Evolutionary conservation across 2,888 invertebrate species (phyloP).

Genomic region (Sycophila texana): DNA sequence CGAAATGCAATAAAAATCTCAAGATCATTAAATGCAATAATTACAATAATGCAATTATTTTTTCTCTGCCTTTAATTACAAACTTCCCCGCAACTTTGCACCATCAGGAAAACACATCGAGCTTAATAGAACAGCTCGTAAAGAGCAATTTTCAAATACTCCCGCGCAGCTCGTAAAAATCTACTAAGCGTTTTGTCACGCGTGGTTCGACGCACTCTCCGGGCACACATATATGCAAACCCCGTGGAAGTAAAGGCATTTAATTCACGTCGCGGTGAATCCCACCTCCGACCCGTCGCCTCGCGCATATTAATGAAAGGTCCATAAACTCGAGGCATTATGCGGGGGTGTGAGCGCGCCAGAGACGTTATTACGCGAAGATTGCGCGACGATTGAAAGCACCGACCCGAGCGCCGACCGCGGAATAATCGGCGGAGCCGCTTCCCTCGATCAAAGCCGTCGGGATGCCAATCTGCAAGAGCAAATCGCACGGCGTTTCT

Average conservation of each 20-base stretch:
- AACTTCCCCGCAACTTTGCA: too few relatives aligned
- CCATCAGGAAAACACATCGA: too few relatives aligned
- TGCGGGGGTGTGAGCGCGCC: conserved; percentile 6
- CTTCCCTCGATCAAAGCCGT: neutral
- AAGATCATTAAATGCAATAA: too few relatives aligned
- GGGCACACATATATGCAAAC: neutral
- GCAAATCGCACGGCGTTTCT: conserved; percentile 3
- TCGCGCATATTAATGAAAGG: conserved; percentile 45
- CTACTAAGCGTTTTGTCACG: conserved; percentile 6
- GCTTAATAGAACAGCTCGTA: too few relatives aligned
- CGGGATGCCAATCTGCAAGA: conserved; percentile 23
- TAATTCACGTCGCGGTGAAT: conserved; percentile 2
- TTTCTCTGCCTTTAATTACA: too few relatives aligned
- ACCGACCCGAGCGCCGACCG: neutral
- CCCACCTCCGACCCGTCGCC: neutral
- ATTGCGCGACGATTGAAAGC: conserved; percentile 26
- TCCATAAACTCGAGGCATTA: conserved; percentile 37
- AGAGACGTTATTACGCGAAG: conserved; percentile 12
- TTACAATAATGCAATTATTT: too few relatives aligned
- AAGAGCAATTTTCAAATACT: neutral
- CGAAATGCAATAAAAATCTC: too few relatives aligned
- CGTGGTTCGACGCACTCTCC: conserved; percentile 1
- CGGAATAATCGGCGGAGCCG: neutral
- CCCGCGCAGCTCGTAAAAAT: neutral
- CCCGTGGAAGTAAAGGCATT: conserved; percentile 12